These are phyloP conservation scores for Lasius platythorax DNA, from an alignment of 2,888 invertebrate species.

Conservation along the genomic window DNA sequence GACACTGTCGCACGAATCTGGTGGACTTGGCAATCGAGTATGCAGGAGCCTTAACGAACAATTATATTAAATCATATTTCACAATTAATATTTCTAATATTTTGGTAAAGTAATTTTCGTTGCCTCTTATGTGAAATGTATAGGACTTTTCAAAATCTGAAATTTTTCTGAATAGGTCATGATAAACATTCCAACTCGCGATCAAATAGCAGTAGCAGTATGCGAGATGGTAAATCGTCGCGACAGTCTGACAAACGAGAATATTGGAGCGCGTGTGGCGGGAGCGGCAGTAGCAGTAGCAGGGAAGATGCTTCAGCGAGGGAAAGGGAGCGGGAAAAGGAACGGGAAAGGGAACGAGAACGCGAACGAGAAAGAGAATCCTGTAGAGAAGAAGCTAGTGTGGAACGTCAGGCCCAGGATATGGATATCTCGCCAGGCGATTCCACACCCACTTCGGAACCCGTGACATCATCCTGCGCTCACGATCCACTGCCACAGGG, in stretches of 20 bases:
- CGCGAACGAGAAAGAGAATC: conserved; percentile 80
- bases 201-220: conserved; percentile 86
- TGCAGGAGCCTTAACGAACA: background rate
- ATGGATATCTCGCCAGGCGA: conserved; percentile 98
- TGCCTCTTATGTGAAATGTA: background rate
- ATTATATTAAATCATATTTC: conserved; percentile 6
- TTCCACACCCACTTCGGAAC: conserved; percentile 95
- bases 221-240: conserved; percentile 84
- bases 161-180: conserved; percentile 86
- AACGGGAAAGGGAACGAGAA: conserved; percentile 83
- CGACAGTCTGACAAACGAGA: conserved; percentile 85
- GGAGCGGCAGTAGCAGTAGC: conserved; percentile 79
- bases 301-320: conserved; percentile 83
- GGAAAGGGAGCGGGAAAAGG: conserved; percentile 81
- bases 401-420: conserved; percentile 90
- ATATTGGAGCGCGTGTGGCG: conserved; percentile 84
- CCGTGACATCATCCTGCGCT: conserved; percentile 86
- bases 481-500: conserved; percentile 88
- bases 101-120: background rate
- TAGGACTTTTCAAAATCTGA: conserved; percentile 38
- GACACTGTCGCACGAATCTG: no score
- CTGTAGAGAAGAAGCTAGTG: conserved; percentile 79
- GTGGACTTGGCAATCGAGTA: no score
- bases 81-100: background rate
- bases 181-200: conserved; percentile 92